Base-by-base conservation (phyloP, 1,140 invertebrate genomes). In the Eciton burchellii region DNA sequence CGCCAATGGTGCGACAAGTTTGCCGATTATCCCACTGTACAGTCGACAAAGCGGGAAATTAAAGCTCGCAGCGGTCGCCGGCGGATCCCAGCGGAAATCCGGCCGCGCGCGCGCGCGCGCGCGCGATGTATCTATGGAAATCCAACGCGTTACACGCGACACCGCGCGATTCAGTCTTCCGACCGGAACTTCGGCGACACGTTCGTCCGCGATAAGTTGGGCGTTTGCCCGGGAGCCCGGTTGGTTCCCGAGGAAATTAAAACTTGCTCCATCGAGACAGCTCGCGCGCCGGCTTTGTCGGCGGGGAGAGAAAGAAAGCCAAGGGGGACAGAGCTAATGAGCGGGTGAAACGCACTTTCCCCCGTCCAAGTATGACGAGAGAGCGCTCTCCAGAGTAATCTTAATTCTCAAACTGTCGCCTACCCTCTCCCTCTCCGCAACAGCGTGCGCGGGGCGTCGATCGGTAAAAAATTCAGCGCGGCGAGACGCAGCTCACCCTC, bases 251-350 rank as follows among this genome's bases (percentile, higher is more conserved):
- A 88, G 86, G 86, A 88, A 90, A 92, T 91, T 90, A 90, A 91
- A 92, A 92, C 90, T 92, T 91, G 83, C 85, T 84, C 89, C 88
- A 92, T 90, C 89, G 84, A 81, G 82, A 63, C 83, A 79, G 87
- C 71, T 87, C 74, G 70, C 84, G 9, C 68, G 16, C n/a, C n/a
- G 82, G 90, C 83, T 81, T 88, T 88, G 74, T 56, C 59, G 82
- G 73, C 68, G 19, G 52, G 26, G 43, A 62, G 65, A 57, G 45
- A 66, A 63, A 66, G 60, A 49, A 59, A 66, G 21, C n/a, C 26
- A 41, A 60, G 21, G 81, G 71, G 26, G 43, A 12, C 14, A 62
- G 66, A 21, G 24, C 63, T 79, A 79, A 79, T 70, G 74, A 49
- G 49, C 74, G 63, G 49, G n/a, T 57, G n/a, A 79, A 79, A 79